These are phyloP conservation scores for Falco columbarius DNA, from an alignment of 2,797 vertebrate genomes.

Conservation along the genomic window DNA sequence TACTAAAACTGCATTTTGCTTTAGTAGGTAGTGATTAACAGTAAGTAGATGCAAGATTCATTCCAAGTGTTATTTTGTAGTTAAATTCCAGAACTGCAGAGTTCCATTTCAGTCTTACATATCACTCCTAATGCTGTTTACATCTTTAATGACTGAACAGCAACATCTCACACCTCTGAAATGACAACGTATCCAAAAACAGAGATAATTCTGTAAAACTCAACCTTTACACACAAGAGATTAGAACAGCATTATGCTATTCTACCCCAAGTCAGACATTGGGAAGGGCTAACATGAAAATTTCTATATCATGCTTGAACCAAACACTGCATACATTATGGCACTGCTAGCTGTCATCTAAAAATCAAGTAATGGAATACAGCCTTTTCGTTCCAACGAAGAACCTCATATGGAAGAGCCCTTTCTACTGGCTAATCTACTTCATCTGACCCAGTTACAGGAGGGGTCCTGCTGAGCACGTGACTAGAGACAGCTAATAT, in stretches of 20 bases:
- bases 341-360: not conserved
- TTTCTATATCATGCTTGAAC: not conserved
- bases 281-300: not conserved
- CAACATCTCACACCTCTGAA: not conserved
- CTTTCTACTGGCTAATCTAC: not conserved
- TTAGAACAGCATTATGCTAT: no score
- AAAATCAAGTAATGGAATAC: not conserved
- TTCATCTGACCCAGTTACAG: not conserved
- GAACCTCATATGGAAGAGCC: not conserved
- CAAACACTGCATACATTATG: not conserved
- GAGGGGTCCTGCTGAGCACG: not conserved
- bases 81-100: not conserved
- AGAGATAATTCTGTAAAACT: not conserved
- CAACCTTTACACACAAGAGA: not conserved
- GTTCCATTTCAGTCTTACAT: not conserved
- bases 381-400: not conserved
- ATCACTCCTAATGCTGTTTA: not conserved
- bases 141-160: not conserved
- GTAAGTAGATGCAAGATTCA: not conserved
- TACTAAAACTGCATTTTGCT: not conserved
- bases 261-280: not conserved
- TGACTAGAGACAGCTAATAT: accelerated
- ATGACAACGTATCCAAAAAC: not conserved
- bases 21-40: not conserved
- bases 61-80: not conserved